Evolutionary conservation across 2,888 invertebrate species (phyloP).

Genomic region (Cactoblastis cactorum): DNA sequence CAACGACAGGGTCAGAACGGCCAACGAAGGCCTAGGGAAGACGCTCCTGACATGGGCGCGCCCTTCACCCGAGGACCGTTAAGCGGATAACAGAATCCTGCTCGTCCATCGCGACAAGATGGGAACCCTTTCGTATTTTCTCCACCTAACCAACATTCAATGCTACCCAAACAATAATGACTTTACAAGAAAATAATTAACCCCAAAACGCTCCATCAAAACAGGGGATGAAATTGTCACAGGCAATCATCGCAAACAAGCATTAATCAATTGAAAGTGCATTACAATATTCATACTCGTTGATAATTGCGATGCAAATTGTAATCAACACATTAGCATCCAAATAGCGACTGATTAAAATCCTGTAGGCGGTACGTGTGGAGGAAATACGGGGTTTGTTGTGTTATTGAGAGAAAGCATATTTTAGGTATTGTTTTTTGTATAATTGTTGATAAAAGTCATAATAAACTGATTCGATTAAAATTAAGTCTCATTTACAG

Average conservation of each 20-base stretch:
- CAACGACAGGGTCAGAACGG: too few species aligned
- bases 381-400: background rate
- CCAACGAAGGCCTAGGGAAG: too few species aligned
- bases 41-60: too few species aligned
- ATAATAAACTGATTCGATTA: too few species aligned
- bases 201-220: conserved; percentile 4
- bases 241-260: conserved; percentile 12
- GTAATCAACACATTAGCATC: conserved; percentile 75
- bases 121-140: too few species aligned
- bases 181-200: conserved; percentile 3
- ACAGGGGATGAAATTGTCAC: conserved; percentile 3
- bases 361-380: background rate
- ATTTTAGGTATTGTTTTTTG: too few species aligned
- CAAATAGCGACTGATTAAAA: conserved; percentile 43
- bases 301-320: conserved; percentile 68
- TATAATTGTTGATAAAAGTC: too few species aligned
- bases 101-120: too few species aligned
- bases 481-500: too few species aligned
- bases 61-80: too few species aligned
- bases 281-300: conserved; percentile 68
- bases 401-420: too few species aligned
- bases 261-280: conserved; percentile 32
- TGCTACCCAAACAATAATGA: background rate
- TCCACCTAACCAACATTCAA: background rate
- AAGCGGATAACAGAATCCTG: too few species aligned